phyloP scores from a whole-genome alignment of 2,888 invertebrate genomes.

The Scrobipalpa atriplicella region DNA sequence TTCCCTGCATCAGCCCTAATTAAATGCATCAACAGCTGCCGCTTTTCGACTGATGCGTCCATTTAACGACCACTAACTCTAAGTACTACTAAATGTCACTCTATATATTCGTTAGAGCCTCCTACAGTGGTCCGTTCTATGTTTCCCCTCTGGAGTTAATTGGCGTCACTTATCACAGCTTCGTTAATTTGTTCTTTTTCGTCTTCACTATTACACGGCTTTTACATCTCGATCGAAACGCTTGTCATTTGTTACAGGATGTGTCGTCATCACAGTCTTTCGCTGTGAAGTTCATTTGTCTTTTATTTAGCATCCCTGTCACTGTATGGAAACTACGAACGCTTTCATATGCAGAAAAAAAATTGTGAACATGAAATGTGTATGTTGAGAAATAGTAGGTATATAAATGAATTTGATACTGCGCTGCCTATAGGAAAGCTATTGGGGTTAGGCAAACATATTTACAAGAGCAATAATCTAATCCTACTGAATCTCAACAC shows the following conservation, averaged over 20 bases:
- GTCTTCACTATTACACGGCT: constrained; percentile 38
- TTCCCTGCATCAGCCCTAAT: constrained; percentile 63
- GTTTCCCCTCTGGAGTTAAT: constrained; percentile 63
- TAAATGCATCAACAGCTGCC: constrained; percentile 70
- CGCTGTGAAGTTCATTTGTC: neutral
- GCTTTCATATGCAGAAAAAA: too few relatives aligned
- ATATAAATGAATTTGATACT: neutral
- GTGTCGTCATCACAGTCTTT: constrained; percentile 24
- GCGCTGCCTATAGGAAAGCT: neutral
- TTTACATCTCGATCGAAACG: constrained; percentile 46
- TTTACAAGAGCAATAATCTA: constrained; percentile 44
- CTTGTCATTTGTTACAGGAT: constrained; percentile 33
- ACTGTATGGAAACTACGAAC: neutral
- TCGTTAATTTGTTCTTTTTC: constrained; percentile 54
- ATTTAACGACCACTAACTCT: constrained; percentile 69
- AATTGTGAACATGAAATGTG: neutral
- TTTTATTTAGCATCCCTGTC: constrained; percentile 6
- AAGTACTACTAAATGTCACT: constrained; percentile 74
- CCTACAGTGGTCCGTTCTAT: constrained; percentile 58
- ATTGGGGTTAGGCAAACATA: constrained; percentile 34
- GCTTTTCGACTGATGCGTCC: constrained; percentile 68
- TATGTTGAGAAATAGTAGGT: neutral
- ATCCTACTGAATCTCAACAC: constrained; percentile 40
- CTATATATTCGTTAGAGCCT: constrained; percentile 68
- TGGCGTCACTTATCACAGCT: constrained; percentile 64